Percentiles rank a stretch among this genome's conserved stretches.
Conservation (phyloP, 2,888 invertebrate genomes). For the Xestoiulus laeticollis region DNA sequence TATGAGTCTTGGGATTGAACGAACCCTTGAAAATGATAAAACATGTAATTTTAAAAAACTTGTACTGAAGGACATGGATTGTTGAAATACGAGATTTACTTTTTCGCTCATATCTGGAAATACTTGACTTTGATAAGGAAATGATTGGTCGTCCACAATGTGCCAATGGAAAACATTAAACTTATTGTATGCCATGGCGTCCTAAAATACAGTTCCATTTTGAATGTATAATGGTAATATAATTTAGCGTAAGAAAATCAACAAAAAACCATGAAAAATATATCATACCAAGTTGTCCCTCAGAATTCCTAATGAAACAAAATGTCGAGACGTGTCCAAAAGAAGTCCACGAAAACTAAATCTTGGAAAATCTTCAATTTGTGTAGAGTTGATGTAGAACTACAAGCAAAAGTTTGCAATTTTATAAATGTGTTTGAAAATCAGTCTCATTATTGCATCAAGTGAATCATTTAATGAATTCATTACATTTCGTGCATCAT, state of each 20-base stretch:
- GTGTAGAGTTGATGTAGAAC: slow-evolving; percentile 73
- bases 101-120: slow-evolving; percentile 49
- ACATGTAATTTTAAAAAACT: background rate
- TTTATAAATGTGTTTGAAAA: background rate
- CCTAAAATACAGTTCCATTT: slow-evolving; percentile 81
- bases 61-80: too few species aligned
- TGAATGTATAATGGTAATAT: slow-evolving; percentile 70
- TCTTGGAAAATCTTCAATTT: slow-evolving; percentile 78
- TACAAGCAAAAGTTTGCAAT: slow-evolving; percentile 61
- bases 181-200: slow-evolving; percentile 91
- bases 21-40: slow-evolving; percentile 68
- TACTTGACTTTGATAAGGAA: slow-evolving; percentile 79
- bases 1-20: slow-evolving; percentile 70
- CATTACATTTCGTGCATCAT: slow-evolving; percentile 56
- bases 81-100: background rate
- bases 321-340: slow-evolving; percentile 89
- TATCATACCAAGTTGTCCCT: slow-evolving; percentile 60
- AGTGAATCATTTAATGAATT: background rate
- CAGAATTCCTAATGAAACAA: slow-evolving; percentile 74
- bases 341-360: slow-evolving; percentile 84
- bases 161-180: slow-evolving; percentile 96
- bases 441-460: background rate
- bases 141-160: slow-evolving; percentile 91
- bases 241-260: background rate
- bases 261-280: background rate